A percentile compares a stretch with the other conserved stretches of the same genome.
Conservation (phyloP, 2,888 invertebrate species). For the Polyommatus iphigenia region DNA sequence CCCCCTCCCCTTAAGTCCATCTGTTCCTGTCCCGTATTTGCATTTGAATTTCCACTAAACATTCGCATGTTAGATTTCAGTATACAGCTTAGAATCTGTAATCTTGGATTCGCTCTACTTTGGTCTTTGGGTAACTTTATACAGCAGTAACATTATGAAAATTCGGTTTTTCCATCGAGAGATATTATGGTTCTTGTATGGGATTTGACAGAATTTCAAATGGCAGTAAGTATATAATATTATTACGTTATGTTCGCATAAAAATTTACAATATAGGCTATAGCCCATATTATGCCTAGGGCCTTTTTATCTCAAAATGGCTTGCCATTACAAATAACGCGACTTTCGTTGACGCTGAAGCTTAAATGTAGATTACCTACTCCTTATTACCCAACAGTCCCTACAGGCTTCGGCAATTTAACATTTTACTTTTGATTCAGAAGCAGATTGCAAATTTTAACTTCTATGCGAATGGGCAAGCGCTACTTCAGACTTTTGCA, state of each 20-base stretch:
- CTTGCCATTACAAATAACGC: not conserved
- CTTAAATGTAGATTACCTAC: not conserved
- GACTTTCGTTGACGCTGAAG: not conserved
- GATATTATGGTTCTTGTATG: not conserved
- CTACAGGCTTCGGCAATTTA: not conserved
- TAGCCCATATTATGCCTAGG: not conserved
- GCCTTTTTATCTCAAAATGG: not conserved
- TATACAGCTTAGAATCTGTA: conserved; percentile 5
- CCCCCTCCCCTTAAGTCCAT: conserved; percentile 45
- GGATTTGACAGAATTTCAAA: no score
- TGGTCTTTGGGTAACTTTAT: not conserved
- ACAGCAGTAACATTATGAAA: not conserved
- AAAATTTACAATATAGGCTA: not conserved
- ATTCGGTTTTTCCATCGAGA: not conserved
- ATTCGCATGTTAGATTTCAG: conserved; percentile 23
- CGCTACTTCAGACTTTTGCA: not conserved
- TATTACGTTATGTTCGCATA: not conserved
- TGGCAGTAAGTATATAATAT: no score
- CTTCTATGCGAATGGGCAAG: not conserved
- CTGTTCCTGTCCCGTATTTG: conserved; percentile 47
- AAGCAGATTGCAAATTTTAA: not conserved
- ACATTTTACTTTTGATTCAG: not conserved
- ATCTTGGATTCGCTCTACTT: not conserved
- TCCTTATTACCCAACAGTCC: not conserved
- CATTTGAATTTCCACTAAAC: conserved; percentile 29